phyloP scores from a whole-genome alignment of 2,888 invertebrate species.

The Gisinianus flammeolus region DNA sequence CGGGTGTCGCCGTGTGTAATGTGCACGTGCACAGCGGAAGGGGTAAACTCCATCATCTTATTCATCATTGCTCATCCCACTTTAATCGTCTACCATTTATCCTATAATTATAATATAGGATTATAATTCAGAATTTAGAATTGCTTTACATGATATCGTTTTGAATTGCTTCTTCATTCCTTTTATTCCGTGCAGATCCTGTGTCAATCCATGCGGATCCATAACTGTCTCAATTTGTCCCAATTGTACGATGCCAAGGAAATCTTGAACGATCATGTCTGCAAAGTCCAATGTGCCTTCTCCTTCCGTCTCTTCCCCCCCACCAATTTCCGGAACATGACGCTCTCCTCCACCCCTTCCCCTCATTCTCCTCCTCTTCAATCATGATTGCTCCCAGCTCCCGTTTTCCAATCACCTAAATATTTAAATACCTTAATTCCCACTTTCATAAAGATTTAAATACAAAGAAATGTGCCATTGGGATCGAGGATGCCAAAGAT shows the following conservation, averaged over 20 bases:
- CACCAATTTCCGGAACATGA: slow-evolving; percentile 10
- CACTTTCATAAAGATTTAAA: too few species aligned
- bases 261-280: slow-evolving; percentile 64
- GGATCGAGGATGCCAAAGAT: too few species aligned
- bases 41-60: slow-evolving; percentile 62
- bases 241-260: slow-evolving; percentile 62
- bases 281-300: slow-evolving; percentile 66
- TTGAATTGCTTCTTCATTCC: too few species aligned
- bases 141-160: background rate
- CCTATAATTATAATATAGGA: background rate
- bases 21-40: slow-evolving; percentile 66
- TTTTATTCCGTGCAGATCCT: slow-evolving; percentile 61
- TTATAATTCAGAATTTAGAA: background rate
- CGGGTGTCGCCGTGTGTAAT: slow-evolving; percentile 64
- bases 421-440: too few species aligned
- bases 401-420: too few species aligned
- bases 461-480: too few species aligned
- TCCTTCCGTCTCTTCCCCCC: slow-evolving; percentile 63
- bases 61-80: too few species aligned
- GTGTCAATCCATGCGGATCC: slow-evolving; percentile 64
- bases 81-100: too few species aligned
- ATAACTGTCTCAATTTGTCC: slow-evolving; percentile 64
- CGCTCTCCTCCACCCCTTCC: background rate
- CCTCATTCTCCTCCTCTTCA: too few species aligned
- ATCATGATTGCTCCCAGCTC: too few species aligned